Percentiles rank a stretch among this genome's conserved stretches.
phyloP scores from a whole-genome alignment of 2,888 invertebrate genomes.

The Hyalella azteca region DNA sequence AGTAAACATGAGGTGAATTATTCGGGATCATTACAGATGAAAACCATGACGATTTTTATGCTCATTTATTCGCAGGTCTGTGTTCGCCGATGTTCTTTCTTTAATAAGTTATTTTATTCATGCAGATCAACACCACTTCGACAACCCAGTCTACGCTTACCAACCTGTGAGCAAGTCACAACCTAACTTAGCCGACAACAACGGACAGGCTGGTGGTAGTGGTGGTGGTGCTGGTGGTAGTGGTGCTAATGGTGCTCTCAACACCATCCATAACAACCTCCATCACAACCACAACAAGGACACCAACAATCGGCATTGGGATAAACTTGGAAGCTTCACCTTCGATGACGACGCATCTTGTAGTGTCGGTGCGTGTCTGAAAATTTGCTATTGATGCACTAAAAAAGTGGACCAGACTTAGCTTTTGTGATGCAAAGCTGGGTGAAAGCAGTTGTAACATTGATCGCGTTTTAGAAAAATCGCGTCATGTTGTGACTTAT shows the following conservation, averaged over 20 bases:
- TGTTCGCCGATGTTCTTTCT: too few species aligned
- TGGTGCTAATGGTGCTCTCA: neutral
- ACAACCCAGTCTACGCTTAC: conserved; percentile 88
- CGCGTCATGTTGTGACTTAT: too few species aligned
- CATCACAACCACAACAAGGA: conserved; percentile 51
- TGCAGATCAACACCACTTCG: conserved; percentile 83
- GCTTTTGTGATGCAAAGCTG: too few species aligned
- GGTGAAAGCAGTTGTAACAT: too few species aligned
- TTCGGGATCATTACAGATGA: too few species aligned
- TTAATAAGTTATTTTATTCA: too few species aligned
- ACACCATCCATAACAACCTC: conserved; percentile 57
- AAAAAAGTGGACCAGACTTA: too few species aligned
- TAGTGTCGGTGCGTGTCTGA: conserved; percentile 60
- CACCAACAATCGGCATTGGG: conserved; percentile 64
- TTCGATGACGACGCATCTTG: conserved; percentile 64
- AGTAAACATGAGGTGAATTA: too few species aligned
- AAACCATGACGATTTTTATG: too few species aligned
- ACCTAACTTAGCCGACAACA: conserved; percentile 57
- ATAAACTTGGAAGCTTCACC: conserved; percentile 65
- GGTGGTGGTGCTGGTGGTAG: conserved; percentile 4
- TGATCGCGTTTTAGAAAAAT: too few species aligned
- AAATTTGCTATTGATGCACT: too few species aligned
- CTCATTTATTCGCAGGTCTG: too few species aligned
- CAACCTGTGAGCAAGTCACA: conserved; percentile 63
- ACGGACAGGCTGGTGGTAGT: conserved; percentile 52